Percentiles rank a stretch among this genome's conserved stretches.
Evolutionary conservation across 2,797 vertebrate genomes (phyloP).

Genomic region (Phoebastria nigripes): DNA sequence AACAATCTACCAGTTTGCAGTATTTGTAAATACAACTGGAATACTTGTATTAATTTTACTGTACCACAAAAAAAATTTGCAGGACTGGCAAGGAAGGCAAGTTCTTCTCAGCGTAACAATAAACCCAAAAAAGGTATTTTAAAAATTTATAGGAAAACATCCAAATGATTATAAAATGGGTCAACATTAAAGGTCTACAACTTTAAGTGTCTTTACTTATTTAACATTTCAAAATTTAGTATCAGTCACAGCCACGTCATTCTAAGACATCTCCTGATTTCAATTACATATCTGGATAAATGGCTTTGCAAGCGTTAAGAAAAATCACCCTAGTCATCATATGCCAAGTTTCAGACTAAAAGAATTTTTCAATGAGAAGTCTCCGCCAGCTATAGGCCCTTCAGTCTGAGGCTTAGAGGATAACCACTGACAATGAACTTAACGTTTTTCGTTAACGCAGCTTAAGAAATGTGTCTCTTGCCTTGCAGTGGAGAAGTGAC

Average conservation of each 20-base stretch:
- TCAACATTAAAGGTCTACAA: not conserved
- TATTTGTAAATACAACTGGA: not conserved
- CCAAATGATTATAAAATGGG: not conserved
- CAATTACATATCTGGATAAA: not conserved
- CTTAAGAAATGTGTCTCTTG: not conserved
- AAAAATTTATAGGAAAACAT: not conserved
- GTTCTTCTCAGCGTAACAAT: not conserved
- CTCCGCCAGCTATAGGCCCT: not conserved
- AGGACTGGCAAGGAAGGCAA: not conserved
- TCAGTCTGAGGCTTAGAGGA: not conserved
- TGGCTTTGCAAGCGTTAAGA: not conserved
- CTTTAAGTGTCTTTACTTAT: not conserved
- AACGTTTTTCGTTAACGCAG: not conserved
- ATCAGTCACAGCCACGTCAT: not conserved
- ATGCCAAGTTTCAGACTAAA: not conserved
- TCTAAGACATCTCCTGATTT: not conserved
- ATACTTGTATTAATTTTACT: not conserved
- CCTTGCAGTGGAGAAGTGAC: not conserved
- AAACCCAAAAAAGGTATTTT: not conserved
- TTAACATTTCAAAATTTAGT: not conserved
- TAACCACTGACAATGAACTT: not conserved
- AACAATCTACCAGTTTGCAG: not conserved
- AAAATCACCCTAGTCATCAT: not conserved
- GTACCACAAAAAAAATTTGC: not conserved
- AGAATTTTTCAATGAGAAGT: not conserved